Conservation (phyloP, 2,797 vertebrate species). For the Acridotheres tristis region DNA sequence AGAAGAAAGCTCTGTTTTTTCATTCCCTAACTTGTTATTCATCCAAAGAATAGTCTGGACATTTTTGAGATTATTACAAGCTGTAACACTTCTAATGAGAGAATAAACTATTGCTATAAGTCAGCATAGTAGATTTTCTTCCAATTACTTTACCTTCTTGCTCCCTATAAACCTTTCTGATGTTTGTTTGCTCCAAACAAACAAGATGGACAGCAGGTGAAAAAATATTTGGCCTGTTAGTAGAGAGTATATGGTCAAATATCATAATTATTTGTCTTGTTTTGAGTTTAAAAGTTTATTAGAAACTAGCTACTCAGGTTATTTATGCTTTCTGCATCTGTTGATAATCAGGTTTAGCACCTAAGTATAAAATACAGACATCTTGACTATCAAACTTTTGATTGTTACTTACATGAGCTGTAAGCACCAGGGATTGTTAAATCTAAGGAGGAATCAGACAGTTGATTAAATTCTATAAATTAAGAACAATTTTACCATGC, state of each 20-base stretch:
- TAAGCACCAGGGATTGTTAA: background rate
- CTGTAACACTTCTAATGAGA: background rate
- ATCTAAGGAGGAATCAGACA: background rate
- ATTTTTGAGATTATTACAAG: background rate
- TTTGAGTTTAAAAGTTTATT: background rate
- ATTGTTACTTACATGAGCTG: background rate
- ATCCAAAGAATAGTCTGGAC: background rate
- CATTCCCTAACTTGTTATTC: background rate
- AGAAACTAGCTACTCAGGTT: background rate
- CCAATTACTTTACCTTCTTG: background rate
- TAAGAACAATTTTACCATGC: background rate
- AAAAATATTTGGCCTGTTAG: background rate
- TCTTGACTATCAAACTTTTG: background rate
- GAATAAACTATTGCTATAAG: background rate
- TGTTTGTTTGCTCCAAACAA: background rate
- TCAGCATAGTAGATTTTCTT: background rate
- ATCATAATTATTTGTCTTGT: background rate
- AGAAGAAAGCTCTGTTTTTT: background rate
- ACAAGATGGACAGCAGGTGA: background rate
- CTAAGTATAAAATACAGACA: background rate
- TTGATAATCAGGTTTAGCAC: background rate
- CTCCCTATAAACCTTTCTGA: background rate
- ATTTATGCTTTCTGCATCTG: background rate
- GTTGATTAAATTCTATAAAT: background rate
- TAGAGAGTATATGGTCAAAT: background rate